A percentile compares a stretch with the other conserved stretches of the same genome.
Conservation (phyloP, 2,797 vertebrate genomes). For the Semotilus atromaculatus region DNA sequence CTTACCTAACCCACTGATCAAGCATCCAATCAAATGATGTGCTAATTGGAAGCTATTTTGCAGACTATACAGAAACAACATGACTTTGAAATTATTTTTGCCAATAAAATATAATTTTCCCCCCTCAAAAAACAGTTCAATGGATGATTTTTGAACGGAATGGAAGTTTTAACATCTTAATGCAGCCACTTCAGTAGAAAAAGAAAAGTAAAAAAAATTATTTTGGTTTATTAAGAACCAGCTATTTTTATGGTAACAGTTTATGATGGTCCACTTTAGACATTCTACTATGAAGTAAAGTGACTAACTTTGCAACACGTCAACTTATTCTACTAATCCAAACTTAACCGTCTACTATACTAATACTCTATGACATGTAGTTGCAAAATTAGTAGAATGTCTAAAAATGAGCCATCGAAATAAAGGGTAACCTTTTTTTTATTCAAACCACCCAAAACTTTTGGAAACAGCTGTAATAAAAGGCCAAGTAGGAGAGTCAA, state of each 20-base stretch:
- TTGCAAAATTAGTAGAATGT: background rate
- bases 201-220: background rate
- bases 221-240: background rate
- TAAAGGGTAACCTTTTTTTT: background rate
- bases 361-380: background rate
- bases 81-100: background rate
- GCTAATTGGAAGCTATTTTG: background rate
- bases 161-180: background rate
- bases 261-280: background rate
- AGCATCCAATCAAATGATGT: background rate
- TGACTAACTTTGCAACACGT: background rate
- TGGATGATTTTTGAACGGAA: too few relatives aligned
- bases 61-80: background rate
- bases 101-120: too few relatives aligned
- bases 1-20: background rate
- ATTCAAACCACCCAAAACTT: background rate
- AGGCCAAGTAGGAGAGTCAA: background rate
- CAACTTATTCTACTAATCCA: background rate
- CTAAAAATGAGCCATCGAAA: background rate
- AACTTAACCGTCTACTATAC: background rate
- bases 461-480: constrained; percentile 2
- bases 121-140: background rate
- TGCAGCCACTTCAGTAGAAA: background rate
- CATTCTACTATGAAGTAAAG: background rate
- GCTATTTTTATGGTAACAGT: background rate